phyloP scores from a whole-genome alignment of 2,888 invertebrate species.

The Melanophora roralis region DNA sequence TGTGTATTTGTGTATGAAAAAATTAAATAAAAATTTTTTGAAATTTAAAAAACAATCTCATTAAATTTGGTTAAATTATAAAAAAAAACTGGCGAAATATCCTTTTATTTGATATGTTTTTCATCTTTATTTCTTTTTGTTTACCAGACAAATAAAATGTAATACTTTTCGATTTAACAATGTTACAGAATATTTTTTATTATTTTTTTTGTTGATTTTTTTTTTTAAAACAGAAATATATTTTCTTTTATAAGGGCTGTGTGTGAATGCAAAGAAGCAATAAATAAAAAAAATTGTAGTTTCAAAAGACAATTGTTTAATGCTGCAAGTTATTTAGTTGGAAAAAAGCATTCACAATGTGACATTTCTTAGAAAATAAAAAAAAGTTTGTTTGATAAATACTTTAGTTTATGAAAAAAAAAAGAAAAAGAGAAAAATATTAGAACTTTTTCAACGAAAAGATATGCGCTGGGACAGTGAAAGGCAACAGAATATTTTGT shows the following conservation, averaged over 20 bases:
- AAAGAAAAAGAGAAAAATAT: neutral
- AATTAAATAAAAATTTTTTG: too few relatives aligned
- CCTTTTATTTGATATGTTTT: neutral
- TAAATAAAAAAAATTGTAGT: neutral
- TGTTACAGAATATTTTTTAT: neutral
- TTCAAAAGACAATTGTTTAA: neutral
- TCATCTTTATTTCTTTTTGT: neutral
- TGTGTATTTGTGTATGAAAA: too few relatives aligned
- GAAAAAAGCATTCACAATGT: neutral
- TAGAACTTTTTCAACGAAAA: neutral
- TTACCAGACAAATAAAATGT: slow-evolving; percentile 11
- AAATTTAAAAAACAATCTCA: too few relatives aligned
- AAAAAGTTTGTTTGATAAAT: neutral
- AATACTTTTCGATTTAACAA: slow-evolving; percentile 9
- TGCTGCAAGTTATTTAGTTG: neutral
- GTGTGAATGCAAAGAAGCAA: neutral
- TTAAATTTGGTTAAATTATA: too few relatives aligned
- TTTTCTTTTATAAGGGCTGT: neutral
- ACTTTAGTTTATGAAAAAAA: neutral
- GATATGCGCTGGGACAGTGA: too few relatives aligned
- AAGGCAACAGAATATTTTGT: too few relatives aligned
- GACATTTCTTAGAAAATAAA: neutral
- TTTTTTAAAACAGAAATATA: neutral
- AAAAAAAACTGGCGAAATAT: neutral
- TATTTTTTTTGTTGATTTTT: neutral